phyloP scores from a whole-genome alignment of 2,797 vertebrate species.

The Graptemys geographica region DNA sequence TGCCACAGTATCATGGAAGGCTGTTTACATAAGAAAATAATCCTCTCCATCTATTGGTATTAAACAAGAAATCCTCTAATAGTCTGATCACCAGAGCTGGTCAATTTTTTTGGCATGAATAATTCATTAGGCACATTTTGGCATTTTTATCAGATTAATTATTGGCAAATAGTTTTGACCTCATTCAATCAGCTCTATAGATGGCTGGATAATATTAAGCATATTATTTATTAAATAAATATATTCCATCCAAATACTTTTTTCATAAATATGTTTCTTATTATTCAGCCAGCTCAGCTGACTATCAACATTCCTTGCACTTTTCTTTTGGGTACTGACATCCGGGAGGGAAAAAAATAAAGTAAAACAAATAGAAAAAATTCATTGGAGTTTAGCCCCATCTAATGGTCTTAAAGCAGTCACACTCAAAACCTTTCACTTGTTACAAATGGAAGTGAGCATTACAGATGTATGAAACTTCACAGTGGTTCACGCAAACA shows the following conservation, averaged over 20 bases:
- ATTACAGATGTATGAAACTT: not conserved
- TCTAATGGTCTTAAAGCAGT: not conserved
- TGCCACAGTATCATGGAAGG: not conserved
- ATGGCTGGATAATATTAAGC: not conserved
- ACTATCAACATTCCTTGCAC: not conserved
- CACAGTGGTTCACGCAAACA: not conserved
- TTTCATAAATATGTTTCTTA: not conserved
- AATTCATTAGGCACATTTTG: not conserved
- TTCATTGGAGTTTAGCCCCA: not conserved
- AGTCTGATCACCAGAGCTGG: not conserved
- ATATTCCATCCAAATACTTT: accelerated
- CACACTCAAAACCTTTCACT: not conserved
- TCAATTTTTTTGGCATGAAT: not conserved
- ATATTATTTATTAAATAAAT: not conserved
- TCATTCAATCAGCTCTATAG: not conserved
- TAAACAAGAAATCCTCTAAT: not conserved
- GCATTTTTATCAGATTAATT: not conserved
- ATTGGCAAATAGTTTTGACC: not conserved
- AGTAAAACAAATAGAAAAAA: not conserved
- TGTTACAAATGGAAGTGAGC: not conserved
- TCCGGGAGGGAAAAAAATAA: not conserved
- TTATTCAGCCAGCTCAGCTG: accelerated
- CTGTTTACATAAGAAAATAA: not conserved
- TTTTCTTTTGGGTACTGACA: not conserved
- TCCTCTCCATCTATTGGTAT: not conserved